A percentile compares a stretch with the other conserved stretches of the same genome.
Evolutionary conservation across 2,888 invertebrate species (phyloP).

Genomic region (Malthinus flaveolus): DNA sequence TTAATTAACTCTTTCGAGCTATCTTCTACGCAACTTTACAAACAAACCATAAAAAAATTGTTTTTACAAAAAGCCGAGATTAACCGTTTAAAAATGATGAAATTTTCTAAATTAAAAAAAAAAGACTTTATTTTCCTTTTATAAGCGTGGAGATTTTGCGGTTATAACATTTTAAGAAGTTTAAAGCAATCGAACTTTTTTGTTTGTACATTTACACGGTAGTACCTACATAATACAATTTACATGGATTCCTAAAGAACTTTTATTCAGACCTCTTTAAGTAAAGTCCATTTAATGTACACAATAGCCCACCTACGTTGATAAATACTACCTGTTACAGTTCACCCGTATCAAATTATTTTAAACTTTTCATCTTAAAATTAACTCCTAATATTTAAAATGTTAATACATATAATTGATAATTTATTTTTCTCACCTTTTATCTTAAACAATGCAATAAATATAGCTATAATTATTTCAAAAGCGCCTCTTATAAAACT

Average conservation of each 20-base stretch:
- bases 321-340: slow-evolving; percentile 25
- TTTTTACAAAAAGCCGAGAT: not conserved
- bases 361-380: slow-evolving; percentile 1
- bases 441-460: too few relatives aligned
- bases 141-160: slow-evolving; percentile 18
- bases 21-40: too few relatives aligned
- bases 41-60: too few relatives aligned
- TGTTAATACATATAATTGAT: not conserved
- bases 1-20: too few relatives aligned
- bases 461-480: too few relatives aligned
- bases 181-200: slow-evolving; percentile 13
- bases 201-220: slow-evolving; percentile 29
- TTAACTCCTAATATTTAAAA: not conserved
- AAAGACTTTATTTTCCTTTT: not conserved
- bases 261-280: slow-evolving; percentile 23
- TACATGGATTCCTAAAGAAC: slow-evolving; percentile 26
- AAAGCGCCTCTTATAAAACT: too few relatives aligned
- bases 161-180: slow-evolving; percentile 21
- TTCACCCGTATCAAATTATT: slow-evolving; percentile 23
- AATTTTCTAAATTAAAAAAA: not conserved
- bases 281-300: slow-evolving; percentile 30
- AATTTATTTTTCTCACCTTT: not conserved
- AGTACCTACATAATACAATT: slow-evolving; percentile 19
- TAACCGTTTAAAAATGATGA: not conserved
- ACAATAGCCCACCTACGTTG: slow-evolving; percentile 34